Conservation (phyloP, 2,113 vertebrate species). For the Anser brachyrhynchus region DNA sequence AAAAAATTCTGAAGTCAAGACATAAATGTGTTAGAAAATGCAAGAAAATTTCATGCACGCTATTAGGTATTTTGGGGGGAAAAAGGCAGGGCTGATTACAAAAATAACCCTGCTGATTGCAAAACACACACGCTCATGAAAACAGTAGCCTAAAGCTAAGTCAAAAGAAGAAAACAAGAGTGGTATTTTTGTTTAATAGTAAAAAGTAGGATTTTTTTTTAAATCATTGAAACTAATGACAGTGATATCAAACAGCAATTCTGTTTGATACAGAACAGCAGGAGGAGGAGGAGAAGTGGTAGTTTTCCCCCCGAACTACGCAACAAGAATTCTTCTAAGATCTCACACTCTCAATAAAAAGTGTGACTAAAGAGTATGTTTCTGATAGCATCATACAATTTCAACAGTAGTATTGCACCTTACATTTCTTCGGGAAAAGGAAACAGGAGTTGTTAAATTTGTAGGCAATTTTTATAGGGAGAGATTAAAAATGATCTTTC, state of each 20-base stretch:
- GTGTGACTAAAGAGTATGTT: neutral
- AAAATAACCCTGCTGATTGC: neutral
- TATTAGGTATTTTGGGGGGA: neutral
- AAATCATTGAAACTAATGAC: neutral
- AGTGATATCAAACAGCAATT: neutral
- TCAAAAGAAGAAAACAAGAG: neutral
- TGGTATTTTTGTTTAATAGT: neutral
- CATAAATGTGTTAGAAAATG: neutral
- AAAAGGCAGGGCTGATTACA: neutral
- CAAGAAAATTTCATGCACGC: neutral
- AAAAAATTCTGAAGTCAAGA: neutral
- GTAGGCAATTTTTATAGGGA: neutral
- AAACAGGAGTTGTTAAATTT: neutral
- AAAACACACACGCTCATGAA: neutral
- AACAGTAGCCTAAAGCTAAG: neutral
- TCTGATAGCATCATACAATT: neutral
- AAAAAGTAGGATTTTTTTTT: neutral
- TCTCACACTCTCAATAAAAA: rapidly evolving
- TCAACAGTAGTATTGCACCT: neutral
- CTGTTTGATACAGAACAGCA: no score
- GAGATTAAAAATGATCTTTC: neutral
- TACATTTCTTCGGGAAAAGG: neutral
- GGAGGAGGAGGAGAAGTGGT: neutral
- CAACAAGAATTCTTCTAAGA: neutral
- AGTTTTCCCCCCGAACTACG: neutral